Evolutionary conservation across 2,113 vertebrate genomes (phyloP), one percentile per base, ranked within the genome.

Genomic region (Megaceryle maxima): DNA sequence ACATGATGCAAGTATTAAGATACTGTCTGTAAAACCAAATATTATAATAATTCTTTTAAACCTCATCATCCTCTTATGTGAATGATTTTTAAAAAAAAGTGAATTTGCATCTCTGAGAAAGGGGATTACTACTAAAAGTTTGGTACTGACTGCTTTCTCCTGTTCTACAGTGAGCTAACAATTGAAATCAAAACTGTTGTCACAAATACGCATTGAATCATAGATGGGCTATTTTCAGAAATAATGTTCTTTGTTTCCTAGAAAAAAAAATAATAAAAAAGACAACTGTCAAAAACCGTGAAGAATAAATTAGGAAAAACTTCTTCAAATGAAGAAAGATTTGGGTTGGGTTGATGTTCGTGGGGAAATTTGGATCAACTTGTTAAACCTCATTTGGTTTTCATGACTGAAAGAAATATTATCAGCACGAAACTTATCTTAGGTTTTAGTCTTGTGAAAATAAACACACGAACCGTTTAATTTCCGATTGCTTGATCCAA

Each of bases 1-100:
- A 88, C 73, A 72, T 43, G 91, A 93, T 78, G 57, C 77, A 70
- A 95, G 77, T 79, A 92, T 73, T 78, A 87, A 94, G 88, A 93
- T 82, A 84, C 57, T 59, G 62, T 41, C 89, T 53, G 0, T 69
- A 87, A 92, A 87, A 92, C 1, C 7, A 59, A 59, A 7, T 72
- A 83, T 70, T 95, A 43, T 22, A 92, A 74, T 91, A 88, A 94
- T 84, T 75, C 87, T 88, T 91, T 84, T 95, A 95, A 90, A 88
- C 35, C 69, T 91, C 94, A 43, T 83, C 64, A 91, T 94, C 91
- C 60, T 83, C 85, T 88, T 93, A 83, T 0, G 56, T 37, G 33
- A 60, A 25, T 50, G 64, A 56, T 19, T 26, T 7, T 11, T 26
- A 75, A 60, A 46, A 50, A 50, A n/a, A 53, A 17, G n/a, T 31